Base-by-base conservation (phyloP, 2,888 invertebrate genomes). In the Gymnoscelis rufifasciata region DNA sequence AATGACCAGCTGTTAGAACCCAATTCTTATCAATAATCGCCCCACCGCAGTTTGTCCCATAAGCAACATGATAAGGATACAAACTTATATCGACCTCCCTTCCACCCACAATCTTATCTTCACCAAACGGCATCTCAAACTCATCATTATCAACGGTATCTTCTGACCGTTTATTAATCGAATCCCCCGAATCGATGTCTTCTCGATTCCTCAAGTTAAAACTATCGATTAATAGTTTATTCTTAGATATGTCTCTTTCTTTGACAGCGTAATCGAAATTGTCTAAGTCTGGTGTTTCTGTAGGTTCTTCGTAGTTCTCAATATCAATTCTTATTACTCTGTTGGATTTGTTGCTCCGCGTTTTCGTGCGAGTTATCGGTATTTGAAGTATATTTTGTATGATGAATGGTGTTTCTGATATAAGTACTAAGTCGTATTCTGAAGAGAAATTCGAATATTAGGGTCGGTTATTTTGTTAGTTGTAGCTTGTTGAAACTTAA, bases 1-100 rank as follows among this genome's bases (percentile, higher is more conserved):
- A 88, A 67, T 88, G 88, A 41, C 81, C 88, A 47, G 88, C 88
- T 1, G 88, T 88, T 1, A 88, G 29, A 0, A 80, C 63, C 86
- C 87, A 88, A 45, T 71, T 71, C 19, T 63, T 73, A 41, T 74
- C 73, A 58, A 88, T 76, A 6, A 88, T 81, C 7, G 87, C 82
- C 1, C 82, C 88, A 33, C 87, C 88, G 59, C 88, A 89, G 31
- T 86, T 82, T 0, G 63, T 64, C 0, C 86, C 88, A 60, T 89
- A 89, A 0, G 74, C 75, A 0, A 74, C 84, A 41, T 87, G 87
- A 38, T 88, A 88, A 0, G 88, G 88, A 59, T 84, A 87, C 23
- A 84, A 52, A 52, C 74, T 81, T 0, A 88, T 86, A 30, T 83
- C 81, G 0, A 81, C 84, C 55, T 80, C 78, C 1, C 56, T 28